Evolutionary conservation across 2,888 invertebrate genomes (phyloP), one percentile per base, ranked within the genome.

Genomic region (Apamea monoglypha): DNA sequence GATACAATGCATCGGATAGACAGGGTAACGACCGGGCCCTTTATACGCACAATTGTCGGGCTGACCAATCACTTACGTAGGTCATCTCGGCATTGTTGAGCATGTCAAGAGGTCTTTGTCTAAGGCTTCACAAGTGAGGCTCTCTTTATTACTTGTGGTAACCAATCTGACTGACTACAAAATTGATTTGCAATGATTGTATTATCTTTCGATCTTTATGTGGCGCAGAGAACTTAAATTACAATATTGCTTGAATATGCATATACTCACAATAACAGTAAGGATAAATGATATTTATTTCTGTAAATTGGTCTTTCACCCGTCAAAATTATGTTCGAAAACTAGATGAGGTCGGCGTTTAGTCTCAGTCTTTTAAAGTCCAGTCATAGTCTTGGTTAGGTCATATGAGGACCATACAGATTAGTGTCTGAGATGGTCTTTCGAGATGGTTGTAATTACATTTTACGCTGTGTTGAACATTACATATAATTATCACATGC

Each of bases 121-220:
- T 80, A 70, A 50, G 81, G 80, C 80, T 81, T 80, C 85, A 32
- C 64, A 44, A 80, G 12, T 29, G 47, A 21, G 14, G 40, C 36
- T 64, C 53, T 64, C 53, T 10, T 53, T 59, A 84, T 61, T 78
- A 44, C n/a, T 61, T 76, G 32, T 1, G 14, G 36, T 64, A 40
- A 56, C 12, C 56, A 69, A 64, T 69, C 6, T n/a, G n/a, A 56
- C 29, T 61, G n/a, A 25, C 16, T 18, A n/a, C 32, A 16, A 5
- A 50, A 50, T 50, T 50, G 50, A 50, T 50, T 50, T 50, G 50
- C 18, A 50, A 7, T 83, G 21, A 53, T 83, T 36, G 36, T n/a
- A 40, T 71, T 14, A 71, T 40, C 71, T 12, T 71, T 71, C 63
- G 18, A 71, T 12, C 18, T 32, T 36, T 71, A n/a, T 71, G 66